These are phyloP conservation scores for Mycalesis mineus DNA, from an alignment of 2,888 invertebrate genomes.

Conservation along the genomic window DNA sequence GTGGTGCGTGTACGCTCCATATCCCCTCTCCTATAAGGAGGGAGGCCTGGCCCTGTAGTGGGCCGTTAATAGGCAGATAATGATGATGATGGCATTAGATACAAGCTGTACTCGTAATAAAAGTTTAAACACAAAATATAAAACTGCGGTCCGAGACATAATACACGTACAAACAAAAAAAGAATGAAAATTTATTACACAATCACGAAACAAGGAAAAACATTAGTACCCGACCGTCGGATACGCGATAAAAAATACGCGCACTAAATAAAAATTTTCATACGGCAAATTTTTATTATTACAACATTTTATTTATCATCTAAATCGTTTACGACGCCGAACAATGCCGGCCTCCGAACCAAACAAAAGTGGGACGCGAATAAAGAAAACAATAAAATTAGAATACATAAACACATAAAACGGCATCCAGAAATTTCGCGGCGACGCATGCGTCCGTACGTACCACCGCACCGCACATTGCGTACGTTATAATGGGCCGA, in stretches of 20 bases:
- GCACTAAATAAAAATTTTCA: conserved; percentile 38
- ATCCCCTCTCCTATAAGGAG: too few species aligned
- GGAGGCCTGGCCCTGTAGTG: too few species aligned
- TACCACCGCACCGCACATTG: conserved; percentile 41
- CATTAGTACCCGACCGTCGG: conserved; percentile 28
- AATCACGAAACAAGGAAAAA: conserved; percentile 30
- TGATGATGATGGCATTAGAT: neutral
- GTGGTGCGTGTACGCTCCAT: too few species aligned
- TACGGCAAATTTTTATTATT: conserved; percentile 46
- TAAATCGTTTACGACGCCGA: conserved; percentile 76
- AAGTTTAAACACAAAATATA: conserved; percentile 6
- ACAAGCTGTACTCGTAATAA: neutral
- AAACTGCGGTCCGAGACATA: conserved; percentile 13
- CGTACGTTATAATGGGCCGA: conserved; percentile 47
- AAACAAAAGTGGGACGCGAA: conserved; percentile 78
- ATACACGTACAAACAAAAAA: conserved; percentile 20
- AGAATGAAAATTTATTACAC: conserved; percentile 31
- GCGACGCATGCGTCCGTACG: conserved; percentile 53
- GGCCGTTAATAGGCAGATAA: too few species aligned
- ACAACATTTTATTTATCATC: conserved; percentile 78
- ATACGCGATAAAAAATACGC: conserved; percentile 35
- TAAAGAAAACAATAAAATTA: conserved; percentile 79
- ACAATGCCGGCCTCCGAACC: conserved; percentile 74
- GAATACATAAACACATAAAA: conserved; percentile 78
- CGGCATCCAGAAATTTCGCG: conserved; percentile 64